Base-by-base conservation (phyloP, 2,888 invertebrate genomes). In the Eristalis intricaria region DNA sequence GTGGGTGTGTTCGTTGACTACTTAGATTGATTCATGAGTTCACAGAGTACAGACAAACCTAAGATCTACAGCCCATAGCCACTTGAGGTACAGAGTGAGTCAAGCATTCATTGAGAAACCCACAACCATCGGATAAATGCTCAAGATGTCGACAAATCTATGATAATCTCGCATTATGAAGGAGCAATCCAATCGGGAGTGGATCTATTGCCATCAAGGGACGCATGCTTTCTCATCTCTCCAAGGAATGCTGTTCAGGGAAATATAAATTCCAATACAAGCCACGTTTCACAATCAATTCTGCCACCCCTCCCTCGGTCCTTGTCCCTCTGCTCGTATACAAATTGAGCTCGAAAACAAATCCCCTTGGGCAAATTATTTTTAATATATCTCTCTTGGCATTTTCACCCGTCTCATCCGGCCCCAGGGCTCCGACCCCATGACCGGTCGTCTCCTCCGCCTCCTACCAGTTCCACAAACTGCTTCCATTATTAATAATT, bases 341-440 rank as follows among this genome's bases (percentile, higher is more conserved):
- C 26, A 5, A 26, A 60, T 15, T 10, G 26, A 19, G 23, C 60
- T 60, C 60, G 60, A 26, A 15, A 60, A 38, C 26, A 58, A 38
- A 15, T 70, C 38, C 60, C 70, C 32, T 13, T 22, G 5, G 70
- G 60, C 38, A 60, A 70, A 70, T 70, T 70, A 70, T 35, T 70
- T 60, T 35, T 35, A 70, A 70, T 70, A 58, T 23, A 50, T 50
- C 50, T 50, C 50, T 50, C 19, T 50, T 50, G 50, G 50, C 50
- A 50, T 50, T 50, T 19, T 50, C 43, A 50, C n/a, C 43, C 19
- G 29, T 13, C 26, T 68, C 50, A 50, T 29, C 50, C 19, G 43
- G 15, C 23, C 50, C 8, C 23, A 29, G 11, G n/a, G 26, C 2
- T 4, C 2, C 26, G 4, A n/a, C n/a, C n/a, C n/a, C n/a, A n/a